These are phyloP conservation scores for Drosophila watanabei DNA, from an alignment of 1,140 invertebrate species.

Conservation along the genomic window DNA sequence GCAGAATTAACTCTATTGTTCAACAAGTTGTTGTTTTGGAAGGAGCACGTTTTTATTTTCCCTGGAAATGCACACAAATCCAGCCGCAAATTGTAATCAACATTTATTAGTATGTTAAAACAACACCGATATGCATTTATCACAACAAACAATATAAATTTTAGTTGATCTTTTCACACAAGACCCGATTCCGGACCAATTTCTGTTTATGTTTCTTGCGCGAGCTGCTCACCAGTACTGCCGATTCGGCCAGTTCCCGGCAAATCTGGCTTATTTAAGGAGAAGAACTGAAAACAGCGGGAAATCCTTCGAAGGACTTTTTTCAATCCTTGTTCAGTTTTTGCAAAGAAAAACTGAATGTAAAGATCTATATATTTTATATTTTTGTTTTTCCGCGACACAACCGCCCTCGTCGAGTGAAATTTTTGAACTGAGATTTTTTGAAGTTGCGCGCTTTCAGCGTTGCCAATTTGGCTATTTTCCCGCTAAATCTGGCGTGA, in stretches of 20 bases:
- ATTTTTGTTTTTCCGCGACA: neutral
- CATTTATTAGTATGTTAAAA: neutral
- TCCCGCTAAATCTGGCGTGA: no score
- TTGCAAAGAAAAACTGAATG: neutral
- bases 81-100: neutral
- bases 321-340: neutral
- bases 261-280: no score
- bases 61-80: neutral
- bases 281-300: slow-evolving; percentile 1
- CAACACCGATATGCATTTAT: neutral
- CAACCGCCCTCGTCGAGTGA: neutral
- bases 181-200: neutral
- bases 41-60: neutral
- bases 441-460: neutral
- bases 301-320: neutral
- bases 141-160: neutral
- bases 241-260: neutral
- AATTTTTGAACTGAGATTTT: neutral
- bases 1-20: neutral
- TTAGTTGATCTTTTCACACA: neutral
- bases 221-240: neutral
- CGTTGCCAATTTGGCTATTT: neutral
- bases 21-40: neutral
- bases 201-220: neutral
- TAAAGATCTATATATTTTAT: neutral